phyloP scores from a whole-genome alignment of 2,797 vertebrate species.

The Alauda arvensis region DNA sequence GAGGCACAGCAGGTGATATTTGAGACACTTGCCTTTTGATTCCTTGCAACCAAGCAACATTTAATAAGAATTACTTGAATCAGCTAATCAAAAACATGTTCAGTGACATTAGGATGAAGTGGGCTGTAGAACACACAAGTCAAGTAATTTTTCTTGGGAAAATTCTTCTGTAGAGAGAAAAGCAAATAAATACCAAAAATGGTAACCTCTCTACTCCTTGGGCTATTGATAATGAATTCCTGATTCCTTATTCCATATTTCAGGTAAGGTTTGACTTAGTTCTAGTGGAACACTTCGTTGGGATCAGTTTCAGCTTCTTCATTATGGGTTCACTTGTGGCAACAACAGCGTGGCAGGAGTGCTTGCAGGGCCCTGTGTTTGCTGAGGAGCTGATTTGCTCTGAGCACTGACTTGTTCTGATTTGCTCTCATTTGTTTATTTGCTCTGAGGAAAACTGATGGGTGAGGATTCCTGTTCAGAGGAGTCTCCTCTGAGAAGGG shows the following conservation, averaged over 20 bases:
- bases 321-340: background rate
- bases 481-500: background rate
- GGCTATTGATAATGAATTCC: background rate
- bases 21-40: slow-evolving; percentile 42
- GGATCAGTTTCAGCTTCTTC: background rate
- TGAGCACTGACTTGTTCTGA: background rate
- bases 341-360: background rate
- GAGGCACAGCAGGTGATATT: slow-evolving; percentile 48
- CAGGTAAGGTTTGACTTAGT: background rate
- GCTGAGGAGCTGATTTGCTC: background rate
- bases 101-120: slow-evolving; percentile 43
- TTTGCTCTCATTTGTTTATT: background rate
- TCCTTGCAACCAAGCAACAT: slow-evolving; percentile 41
- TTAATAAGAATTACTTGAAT: slow-evolving; percentile 54
- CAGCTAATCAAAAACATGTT: slow-evolving; percentile 47
- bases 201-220: background rate
- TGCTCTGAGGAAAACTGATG: background rate
- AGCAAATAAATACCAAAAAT: background rate
- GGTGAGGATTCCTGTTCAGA: background rate
- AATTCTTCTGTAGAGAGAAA: background rate
- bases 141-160: slow-evolving; percentile 28
- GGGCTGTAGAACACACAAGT: slow-evolving; percentile 5
- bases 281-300: background rate
- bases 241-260: background rate
- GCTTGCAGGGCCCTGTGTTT: background rate